Base-by-base conservation (phyloP, 1,140 invertebrate species). In the Drosophila quadrilineata region DNA sequence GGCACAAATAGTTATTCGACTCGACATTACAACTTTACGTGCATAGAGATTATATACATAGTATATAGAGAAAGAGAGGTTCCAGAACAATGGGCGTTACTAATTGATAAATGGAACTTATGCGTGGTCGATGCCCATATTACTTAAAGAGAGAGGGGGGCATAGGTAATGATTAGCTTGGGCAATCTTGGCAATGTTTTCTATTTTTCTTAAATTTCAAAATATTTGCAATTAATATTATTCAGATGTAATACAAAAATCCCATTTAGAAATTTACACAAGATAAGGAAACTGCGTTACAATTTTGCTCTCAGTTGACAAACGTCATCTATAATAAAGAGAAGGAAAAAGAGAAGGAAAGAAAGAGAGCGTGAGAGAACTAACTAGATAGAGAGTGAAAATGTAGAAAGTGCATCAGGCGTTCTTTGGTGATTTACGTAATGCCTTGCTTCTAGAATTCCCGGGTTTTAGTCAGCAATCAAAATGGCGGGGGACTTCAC, bases 1-100 rank as follows among this genome's bases (percentile, higher is more conserved):
- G 21, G 33, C 41, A 28, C 46, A 38, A 43, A 54, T 14, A 41
- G 29, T 16, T 8, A 16, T 40, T 6, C 12, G 21, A 73, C 46
- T 38, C 73, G 70, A 85, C 79, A 79, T 74, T 71, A 84, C 66
- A 79, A 70, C 73, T 84, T 84, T 72, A 77, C 77, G 77, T 84
- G 79, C 66, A 64, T 54, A 36, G 71, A 50, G 54, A 41, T 74
- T 60, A 59, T 84, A 65, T 36, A 52, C 31, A n/a, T n/a, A n/a
- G n/a, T n/a, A n/a, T n/a, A n/a, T n/a, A n/a, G n/a, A n/a, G n/a
- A n/a, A n/a, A n/a, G n/a, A n/a, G n/a, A n/a, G n/a, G n/a, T n/a
- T n/a, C n/a, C n/a, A n/a, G n/a, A n/a, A n/a, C n/a, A 79, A 85
- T 85, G 74, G 67, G 66, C 79, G 75, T 85, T 46, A 70, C 79